Conservation (phyloP, 2,888 invertebrate genomes). For the Pollenia griseotomentosa region DNA sequence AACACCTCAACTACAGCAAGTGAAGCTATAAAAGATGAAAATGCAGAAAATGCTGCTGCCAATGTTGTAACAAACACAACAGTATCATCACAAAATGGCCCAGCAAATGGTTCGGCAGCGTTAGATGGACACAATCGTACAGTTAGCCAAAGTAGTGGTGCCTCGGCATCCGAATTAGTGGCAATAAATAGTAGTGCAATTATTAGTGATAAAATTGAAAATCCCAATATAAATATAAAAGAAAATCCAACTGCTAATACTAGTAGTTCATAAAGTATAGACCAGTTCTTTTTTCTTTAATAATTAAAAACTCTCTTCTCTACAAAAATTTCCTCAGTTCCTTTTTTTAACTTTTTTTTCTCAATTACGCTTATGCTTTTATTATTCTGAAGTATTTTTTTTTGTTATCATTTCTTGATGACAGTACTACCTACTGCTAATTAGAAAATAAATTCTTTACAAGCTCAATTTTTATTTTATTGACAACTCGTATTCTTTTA, state of each 20-base stretch:
- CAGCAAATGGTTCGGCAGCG: slow-evolving; percentile 82
- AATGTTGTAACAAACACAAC: neutral
- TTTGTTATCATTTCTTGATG: too few species aligned
- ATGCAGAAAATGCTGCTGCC: slow-evolving; percentile 58
- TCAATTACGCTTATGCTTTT: neutral
- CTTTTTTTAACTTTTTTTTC: neutral
- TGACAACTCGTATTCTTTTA: too few species aligned
- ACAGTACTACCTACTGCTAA: too few species aligned
- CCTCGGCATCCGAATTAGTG: slow-evolving; percentile 80
- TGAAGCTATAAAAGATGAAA: slow-evolving; percentile 73
- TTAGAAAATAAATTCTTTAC: too few species aligned
- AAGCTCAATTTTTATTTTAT: too few species aligned
- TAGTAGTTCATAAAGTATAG: slow-evolving; percentile 65
- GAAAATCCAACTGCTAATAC: slow-evolving; percentile 51
- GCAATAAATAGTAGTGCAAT: slow-evolving; percentile 75
- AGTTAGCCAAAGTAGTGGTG: slow-evolving; percentile 86
- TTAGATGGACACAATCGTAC: slow-evolving; percentile 86
- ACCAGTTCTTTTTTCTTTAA: neutral
- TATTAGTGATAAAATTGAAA: slow-evolving; percentile 77
- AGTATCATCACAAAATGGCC: slow-evolving; percentile 24
- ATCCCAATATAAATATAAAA: slow-evolving; percentile 54
- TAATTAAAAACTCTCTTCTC: slow-evolving; percentile 1
- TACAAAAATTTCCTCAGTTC: neutral
- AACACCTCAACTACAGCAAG: slow-evolving; percentile 79
- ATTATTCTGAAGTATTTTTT: too few species aligned